These are phyloP conservation scores for Samia ricini DNA, from an alignment of 1,140 invertebrate species.

Conservation along the genomic window DNA sequence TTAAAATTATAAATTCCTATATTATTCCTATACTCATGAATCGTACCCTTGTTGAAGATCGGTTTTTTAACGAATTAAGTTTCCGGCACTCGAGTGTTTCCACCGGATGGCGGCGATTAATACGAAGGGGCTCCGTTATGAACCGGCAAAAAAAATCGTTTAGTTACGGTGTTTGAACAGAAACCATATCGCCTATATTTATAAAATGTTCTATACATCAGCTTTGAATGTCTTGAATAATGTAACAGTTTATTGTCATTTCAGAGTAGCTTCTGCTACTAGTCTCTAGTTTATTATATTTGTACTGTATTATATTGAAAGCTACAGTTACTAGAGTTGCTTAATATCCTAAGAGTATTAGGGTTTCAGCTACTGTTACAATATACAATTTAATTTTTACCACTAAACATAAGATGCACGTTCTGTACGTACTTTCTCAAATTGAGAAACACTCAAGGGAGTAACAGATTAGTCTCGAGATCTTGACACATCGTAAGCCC, in stretches of 20 bases:
- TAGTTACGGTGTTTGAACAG: neutral
- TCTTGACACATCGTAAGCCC: slow-evolving; percentile 2
- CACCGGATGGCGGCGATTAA: slow-evolving; percentile 56
- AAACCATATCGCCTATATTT: neutral
- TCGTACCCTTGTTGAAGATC: neutral
- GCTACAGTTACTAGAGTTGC: too few species aligned
- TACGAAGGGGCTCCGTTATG: slow-evolving; percentile 40
- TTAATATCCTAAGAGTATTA: too few species aligned
- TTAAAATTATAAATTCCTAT: too few species aligned
- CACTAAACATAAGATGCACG: too few species aligned
- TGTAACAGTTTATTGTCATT: neutral
- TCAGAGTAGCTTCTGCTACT: neutral
- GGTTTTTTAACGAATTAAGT: slow-evolving; percentile 38
- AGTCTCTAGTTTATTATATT: too few species aligned
- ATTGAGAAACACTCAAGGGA: neutral
- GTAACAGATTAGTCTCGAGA: neutral
- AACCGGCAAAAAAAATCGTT: slow-evolving; percentile 26
- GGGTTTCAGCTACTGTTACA: too few species aligned
- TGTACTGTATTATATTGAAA: too few species aligned
- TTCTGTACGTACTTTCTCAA: neutral
- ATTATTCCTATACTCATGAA: neutral
- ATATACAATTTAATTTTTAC: too few species aligned
- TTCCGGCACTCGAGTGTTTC: slow-evolving; percentile 45
- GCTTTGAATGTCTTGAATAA: neutral
- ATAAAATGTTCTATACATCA: neutral